A percentile compares a stretch with the other conserved stretches of the same genome.
Evolutionary conservation across 2,888 invertebrate genomes (phyloP).

Genomic region (Leptura quadrifasciata): DNA sequence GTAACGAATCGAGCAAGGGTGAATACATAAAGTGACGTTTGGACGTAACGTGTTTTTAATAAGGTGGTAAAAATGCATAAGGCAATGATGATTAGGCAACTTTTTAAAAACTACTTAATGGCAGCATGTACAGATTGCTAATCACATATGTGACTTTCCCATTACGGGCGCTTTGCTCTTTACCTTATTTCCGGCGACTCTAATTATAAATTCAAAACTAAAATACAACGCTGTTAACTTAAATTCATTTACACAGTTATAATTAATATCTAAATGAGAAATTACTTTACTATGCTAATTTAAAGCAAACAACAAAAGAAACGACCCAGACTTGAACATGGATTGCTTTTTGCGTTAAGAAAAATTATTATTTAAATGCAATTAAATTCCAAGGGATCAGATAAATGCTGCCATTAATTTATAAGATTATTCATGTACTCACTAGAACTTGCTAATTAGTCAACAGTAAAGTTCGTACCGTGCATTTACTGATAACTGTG

Average conservation of each 20-base stretch:
- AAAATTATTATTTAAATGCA: conserved; percentile 28
- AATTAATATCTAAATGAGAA: conserved; percentile 64
- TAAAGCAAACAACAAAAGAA: conserved; percentile 48
- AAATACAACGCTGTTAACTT: conserved; percentile 64
- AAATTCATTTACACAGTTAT: conserved; percentile 63
- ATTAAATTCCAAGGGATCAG: conserved; percentile 15
- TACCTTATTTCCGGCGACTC: conserved; percentile 53
- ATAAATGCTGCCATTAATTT: conserved; percentile 23
- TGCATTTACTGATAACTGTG: conserved; percentile 16
- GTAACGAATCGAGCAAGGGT: background rate
- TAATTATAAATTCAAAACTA: conserved; percentile 61
- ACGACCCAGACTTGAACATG: background rate
- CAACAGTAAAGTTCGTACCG: conserved; percentile 20
- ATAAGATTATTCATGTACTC: conserved; percentile 2
- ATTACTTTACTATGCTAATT: conserved; percentile 56
- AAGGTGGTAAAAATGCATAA: conserved; percentile 68
- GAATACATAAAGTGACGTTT: background rate
- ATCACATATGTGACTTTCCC: conserved; percentile 65
- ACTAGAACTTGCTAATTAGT: conserved; percentile 16
- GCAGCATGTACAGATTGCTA: conserved; percentile 66
- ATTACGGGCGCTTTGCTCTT: conserved; percentile 59
- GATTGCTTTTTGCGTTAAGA: conserved; percentile 1
- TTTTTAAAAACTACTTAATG: conserved; percentile 62
- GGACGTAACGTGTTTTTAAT: conserved; percentile 55
- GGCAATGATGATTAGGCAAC: conserved; percentile 65